phyloP scores from a whole-genome alignment of 2,888 invertebrate species.

The Taphrorychus bicolor region DNA sequence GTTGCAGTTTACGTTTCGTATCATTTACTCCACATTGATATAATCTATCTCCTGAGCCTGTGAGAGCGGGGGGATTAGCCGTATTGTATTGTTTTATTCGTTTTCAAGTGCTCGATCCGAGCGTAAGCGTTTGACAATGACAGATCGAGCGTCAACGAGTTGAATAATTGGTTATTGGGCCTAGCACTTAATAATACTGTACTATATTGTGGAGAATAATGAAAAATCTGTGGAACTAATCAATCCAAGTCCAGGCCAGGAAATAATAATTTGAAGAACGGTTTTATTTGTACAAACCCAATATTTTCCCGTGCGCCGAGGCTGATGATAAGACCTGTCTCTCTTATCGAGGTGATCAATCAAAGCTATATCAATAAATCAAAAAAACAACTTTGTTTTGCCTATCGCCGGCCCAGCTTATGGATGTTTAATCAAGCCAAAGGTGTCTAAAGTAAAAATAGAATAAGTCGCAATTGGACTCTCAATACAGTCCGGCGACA shows the following conservation, averaged over 20 bases:
- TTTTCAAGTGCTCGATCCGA: slow-evolving; percentile 1
- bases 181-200: too few species aligned
- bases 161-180: not conserved
- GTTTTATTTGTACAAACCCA: slow-evolving; percentile 29
- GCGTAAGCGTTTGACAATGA: slow-evolving; percentile 1
- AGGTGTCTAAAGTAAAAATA: not conserved
- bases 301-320: slow-evolving; percentile 3
- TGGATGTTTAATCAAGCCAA: not conserved
- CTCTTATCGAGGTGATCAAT: slow-evolving; percentile 33
- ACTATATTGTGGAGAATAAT: not conserved
- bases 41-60: too few species aligned
- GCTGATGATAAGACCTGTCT: slow-evolving; percentile 25
- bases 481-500: too few species aligned
- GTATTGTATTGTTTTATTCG: not conserved
- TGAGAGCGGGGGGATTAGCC: too few species aligned
- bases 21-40: not conserved
- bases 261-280: slow-evolving; percentile 21
- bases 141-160: not conserved
- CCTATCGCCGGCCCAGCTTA: slow-evolving; percentile 7
- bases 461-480: too few species aligned
- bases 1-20: not conserved
- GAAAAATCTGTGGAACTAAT: slow-evolving; percentile 18
- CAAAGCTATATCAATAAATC: slow-evolving; percentile 34
- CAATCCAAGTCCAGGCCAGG: slow-evolving; percentile 13
- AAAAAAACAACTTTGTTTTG: slow-evolving; percentile 32